phyloP scores from a whole-genome alignment of 1,140 invertebrate genomes.

The Teleogryllus occipitalis region DNA sequence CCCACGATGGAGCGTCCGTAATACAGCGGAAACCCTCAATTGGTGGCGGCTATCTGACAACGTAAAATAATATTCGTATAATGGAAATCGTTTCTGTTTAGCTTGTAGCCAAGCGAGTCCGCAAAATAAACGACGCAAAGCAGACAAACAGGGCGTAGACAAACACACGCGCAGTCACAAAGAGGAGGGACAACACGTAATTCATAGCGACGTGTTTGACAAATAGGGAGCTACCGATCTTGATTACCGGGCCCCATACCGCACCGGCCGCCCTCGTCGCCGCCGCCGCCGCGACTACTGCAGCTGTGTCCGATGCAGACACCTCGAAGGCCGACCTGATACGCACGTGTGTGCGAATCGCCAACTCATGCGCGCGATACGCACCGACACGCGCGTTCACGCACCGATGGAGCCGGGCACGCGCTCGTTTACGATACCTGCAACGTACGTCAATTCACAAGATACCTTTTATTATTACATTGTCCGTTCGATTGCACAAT shows the following conservation, averaged over 20 bases:
- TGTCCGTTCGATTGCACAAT: no score
- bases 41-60: background rate
- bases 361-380: no score
- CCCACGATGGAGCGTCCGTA: background rate
- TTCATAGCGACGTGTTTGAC: background rate
- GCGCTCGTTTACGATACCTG: no score
- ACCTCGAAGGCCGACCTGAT: no score
- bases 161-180: background rate
- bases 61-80: constrained; percentile 6
- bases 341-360: no score
- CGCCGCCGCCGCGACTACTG: no score
- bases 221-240: background rate
- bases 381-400: no score
- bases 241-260: background rate
- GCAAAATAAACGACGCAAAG: background rate
- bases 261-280: background rate
- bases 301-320: no score
- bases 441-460: no score
- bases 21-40: background rate
- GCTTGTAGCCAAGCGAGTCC: background rate
- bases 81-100: background rate
- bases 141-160: constrained; percentile 3
- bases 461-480: no score
- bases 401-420: no score
- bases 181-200: background rate